Conservation (phyloP, 2,888 invertebrate species). For the Torymus tubicola region DNA sequence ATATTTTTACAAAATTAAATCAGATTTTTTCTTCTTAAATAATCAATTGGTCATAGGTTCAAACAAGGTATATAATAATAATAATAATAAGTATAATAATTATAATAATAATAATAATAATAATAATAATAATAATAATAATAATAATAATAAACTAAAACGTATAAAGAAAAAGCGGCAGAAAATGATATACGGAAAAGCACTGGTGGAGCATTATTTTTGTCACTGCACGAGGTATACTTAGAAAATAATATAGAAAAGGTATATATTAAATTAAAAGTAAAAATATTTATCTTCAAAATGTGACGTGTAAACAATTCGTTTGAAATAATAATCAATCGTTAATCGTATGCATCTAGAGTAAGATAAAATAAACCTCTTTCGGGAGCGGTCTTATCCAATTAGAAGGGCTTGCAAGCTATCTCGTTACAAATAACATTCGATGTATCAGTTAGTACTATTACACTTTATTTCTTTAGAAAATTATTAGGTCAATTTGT, state of each 20-base stretch:
- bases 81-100: no score
- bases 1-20: constrained; percentile 36
- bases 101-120: neutral
- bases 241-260: constrained; percentile 19
- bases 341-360: constrained; percentile 39
- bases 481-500: neutral
- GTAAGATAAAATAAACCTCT: neutral
- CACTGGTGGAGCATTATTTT: constrained; percentile 32
- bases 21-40: constrained; percentile 23
- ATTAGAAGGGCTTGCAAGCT: constrained; percentile 1
- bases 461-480: neutral
- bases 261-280: constrained; percentile 3
- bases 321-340: constrained; percentile 34
- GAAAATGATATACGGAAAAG: neutral
- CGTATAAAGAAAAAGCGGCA: neutral
- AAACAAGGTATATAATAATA: constrained; percentile 3
- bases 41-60: constrained; percentile 14
- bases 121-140: neutral
- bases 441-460: no score
- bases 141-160: constrained; percentile 1
- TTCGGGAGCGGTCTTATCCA: neutral
- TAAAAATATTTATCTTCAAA: constrained; percentile 27
- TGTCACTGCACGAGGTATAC: constrained; percentile 35
- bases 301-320: constrained; percentile 19
- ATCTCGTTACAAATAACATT: constrained; percentile 27